Percentiles rank a stretch among this genome's conserved stretches.
phyloP scores from a whole-genome alignment of 2,113 vertebrate species.

The Cheirogaleus medius region DNA sequence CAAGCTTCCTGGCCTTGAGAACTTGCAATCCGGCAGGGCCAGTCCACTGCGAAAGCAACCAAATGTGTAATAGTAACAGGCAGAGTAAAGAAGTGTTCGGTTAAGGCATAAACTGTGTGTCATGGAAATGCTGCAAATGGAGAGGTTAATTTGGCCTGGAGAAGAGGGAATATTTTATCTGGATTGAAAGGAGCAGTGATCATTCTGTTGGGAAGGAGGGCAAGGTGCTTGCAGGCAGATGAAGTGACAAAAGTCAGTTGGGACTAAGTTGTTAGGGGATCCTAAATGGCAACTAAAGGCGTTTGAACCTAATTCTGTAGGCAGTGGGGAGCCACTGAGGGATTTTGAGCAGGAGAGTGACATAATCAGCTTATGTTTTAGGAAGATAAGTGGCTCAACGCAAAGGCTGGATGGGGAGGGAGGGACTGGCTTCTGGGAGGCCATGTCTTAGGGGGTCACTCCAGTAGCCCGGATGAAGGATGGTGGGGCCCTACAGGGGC shows the following conservation, averaged over 20 bases:
- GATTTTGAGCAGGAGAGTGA: not conserved
- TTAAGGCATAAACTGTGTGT: not conserved
- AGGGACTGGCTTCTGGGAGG: not conserved
- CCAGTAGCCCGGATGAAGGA: not conserved
- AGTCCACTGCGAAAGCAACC: not conserved
- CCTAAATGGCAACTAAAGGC: not conserved
- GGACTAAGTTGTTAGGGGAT: not conserved
- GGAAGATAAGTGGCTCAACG: not conserved
- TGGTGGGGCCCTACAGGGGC: no score
- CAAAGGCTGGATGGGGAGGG: not conserved
- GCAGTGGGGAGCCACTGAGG: not conserved
- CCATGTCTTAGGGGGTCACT: not conserved
- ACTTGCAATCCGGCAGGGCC: not conserved
- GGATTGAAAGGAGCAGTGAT: not conserved
- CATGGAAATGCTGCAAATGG: not conserved
- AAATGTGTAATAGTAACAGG: not conserved
- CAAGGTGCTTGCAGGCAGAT: not conserved
- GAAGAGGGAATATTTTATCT: not conserved
- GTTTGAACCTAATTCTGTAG: not conserved
- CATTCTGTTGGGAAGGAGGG: not conserved
- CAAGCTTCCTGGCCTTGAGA: not conserved
- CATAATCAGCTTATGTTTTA: not conserved
- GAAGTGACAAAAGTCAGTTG: not conserved
- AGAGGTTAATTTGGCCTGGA: not conserved
- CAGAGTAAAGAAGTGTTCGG: not conserved